phyloP scores from a whole-genome alignment of 1,140 invertebrate genomes.

The Spodoptera frugiperda region DNA sequence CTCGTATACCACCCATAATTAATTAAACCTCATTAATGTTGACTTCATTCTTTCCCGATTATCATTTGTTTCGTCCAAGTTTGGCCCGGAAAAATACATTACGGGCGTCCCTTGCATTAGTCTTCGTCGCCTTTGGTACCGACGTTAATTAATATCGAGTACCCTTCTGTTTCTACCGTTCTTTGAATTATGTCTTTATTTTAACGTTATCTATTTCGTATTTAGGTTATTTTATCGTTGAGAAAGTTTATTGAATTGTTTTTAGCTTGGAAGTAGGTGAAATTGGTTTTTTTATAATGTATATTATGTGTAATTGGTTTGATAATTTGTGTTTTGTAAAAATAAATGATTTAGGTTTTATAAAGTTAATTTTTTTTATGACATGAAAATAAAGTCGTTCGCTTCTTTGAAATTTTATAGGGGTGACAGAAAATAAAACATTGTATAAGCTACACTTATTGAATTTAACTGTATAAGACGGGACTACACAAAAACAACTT shows the following conservation, averaged over 20 bases:
- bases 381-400: too few species aligned
- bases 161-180: conserved; percentile 82
- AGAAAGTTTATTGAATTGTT: conserved; percentile 34
- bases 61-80: conserved; percentile 83
- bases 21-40: conserved; percentile 81
- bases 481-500: too few species aligned
- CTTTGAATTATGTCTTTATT: conserved; percentile 81
- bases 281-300: conserved; percentile 1
- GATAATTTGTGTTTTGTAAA: not conserved
- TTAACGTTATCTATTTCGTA: conserved; percentile 59
- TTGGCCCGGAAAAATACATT: conserved; percentile 84
- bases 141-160: conserved; percentile 85
- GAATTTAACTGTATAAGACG: too few species aligned
- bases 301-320: conserved; percentile 16
- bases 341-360: too few species aligned
- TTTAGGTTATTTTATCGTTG: conserved; percentile 22
- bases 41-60: conserved; percentile 85
- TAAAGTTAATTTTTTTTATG: too few species aligned
- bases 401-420: too few species aligned
- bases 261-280: not conserved
- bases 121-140: conserved; percentile 80
- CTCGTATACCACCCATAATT: conserved; percentile 66
- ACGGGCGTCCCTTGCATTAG: conserved; percentile 77
- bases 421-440: too few species aligned
- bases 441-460: too few species aligned